Evolutionary conservation across 2,888 invertebrate genomes (phyloP).

Genomic region (Tenthredo scrophulariae): DNA sequence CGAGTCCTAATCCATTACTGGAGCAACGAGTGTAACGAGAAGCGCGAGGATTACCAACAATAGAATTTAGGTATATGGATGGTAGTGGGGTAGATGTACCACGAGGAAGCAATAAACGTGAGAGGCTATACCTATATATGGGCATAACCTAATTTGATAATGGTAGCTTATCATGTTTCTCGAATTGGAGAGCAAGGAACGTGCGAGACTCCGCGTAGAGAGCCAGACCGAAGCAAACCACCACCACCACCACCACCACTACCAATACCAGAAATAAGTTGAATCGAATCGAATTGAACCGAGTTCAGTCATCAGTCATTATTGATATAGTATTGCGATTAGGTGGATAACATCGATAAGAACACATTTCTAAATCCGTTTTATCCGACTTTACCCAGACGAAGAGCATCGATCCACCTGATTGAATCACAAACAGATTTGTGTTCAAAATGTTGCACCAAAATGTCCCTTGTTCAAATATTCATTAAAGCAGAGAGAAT

Average conservation of each 20-base stretch:
- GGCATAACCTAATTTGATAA: conserved; percentile 53
- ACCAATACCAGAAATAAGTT: not conserved
- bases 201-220: conserved; percentile 1
- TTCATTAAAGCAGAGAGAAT: too few relatives aligned
- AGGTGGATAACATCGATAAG: not conserved
- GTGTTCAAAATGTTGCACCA: not conserved
- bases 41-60: conserved; percentile 34
- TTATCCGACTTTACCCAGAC: not conserved
- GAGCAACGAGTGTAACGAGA: conserved; percentile 42
- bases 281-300: conserved; percentile 20
- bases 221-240: not conserved
- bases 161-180: conserved; percentile 52
- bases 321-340: conserved; percentile 31
- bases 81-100: not conserved
- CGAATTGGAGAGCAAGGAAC: conserved; percentile 1
- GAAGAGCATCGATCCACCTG: not conserved
- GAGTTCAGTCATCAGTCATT: not conserved
- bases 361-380: not conserved
- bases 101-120: conserved; percentile 30
- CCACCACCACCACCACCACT: not conserved
- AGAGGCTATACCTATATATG: conserved; percentile 45
- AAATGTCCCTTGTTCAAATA: not conserved
- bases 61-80: not conserved
- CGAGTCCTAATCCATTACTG: conserved; percentile 43
- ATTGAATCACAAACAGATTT: not conserved